Conservation (phyloP, 2,797 vertebrate species). For the Muscicapa comitata region DNA sequence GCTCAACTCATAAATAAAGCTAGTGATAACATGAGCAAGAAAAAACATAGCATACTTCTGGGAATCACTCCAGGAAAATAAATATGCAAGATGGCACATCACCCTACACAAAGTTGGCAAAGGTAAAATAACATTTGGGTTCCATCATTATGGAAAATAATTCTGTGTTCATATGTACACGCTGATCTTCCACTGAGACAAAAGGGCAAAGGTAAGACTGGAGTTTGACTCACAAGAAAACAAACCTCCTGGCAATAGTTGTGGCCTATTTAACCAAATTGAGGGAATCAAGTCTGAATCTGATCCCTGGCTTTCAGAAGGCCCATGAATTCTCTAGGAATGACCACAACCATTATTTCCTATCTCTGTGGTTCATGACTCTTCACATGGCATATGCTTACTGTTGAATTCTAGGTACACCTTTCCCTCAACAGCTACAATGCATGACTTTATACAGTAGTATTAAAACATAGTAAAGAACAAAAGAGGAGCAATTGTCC, state of each 20-base stretch:
- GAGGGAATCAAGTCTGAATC: background rate
- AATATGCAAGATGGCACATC: slow-evolving; percentile 61
- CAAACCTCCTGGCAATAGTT: background rate
- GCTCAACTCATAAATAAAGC: slow-evolving; percentile 47
- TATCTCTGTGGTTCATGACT: background rate
- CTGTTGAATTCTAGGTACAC: background rate
- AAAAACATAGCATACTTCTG: slow-evolving; percentile 45
- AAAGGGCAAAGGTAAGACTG: background rate
- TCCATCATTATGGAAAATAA: slow-evolving; percentile 23
- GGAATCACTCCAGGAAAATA: slow-evolving; percentile 62
- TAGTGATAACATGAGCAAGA: slow-evolving; percentile 38
- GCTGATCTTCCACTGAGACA: background rate
- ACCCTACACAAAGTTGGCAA: slow-evolving; percentile 52
- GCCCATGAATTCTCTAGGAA: background rate
- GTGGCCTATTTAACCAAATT: background rate
- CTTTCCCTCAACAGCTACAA: background rate
- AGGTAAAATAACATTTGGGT: slow-evolving; percentile 63
- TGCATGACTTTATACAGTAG: background rate
- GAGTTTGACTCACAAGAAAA: background rate
- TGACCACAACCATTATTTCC: background rate
- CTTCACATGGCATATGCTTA: background rate
- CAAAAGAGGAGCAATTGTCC: background rate
- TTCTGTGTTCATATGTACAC: background rate
- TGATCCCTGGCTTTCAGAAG: background rate
- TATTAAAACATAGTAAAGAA: background rate